These are phyloP conservation scores for Mallotus villosus DNA, from an alignment of 2,797 vertebrate genomes.

Conservation along the genomic window DNA sequence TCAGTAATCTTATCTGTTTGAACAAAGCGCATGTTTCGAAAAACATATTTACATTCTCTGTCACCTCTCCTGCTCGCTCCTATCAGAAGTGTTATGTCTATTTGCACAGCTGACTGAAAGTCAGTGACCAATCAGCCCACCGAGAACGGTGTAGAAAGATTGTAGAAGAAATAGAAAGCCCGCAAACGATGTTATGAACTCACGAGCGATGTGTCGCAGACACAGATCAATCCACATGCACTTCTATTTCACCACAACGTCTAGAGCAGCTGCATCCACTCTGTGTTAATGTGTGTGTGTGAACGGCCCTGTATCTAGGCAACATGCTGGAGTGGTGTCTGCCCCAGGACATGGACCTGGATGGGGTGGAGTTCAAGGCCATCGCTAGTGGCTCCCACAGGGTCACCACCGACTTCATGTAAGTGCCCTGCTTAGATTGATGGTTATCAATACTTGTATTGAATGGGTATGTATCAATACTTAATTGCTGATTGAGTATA, in stretches of 20 bases:
- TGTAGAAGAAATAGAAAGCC: constrained; percentile 21
- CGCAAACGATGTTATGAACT: neutral
- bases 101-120: constrained; percentile 55
- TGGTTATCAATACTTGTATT: neutral
- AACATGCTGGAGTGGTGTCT: constrained; percentile 97
- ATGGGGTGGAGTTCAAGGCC: constrained; percentile 94
- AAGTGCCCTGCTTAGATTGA: constrained; percentile 49
- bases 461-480: neutral
- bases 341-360: constrained; percentile 91
- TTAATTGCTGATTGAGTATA: too few relatives aligned
- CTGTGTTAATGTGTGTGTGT: neutral
- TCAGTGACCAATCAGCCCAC: constrained; percentile 2
- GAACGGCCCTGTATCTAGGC: constrained; percentile 64
- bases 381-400: constrained; percentile 94
- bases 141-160: constrained; percentile 26
- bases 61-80: constrained; percentile 45
- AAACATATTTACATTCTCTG: constrained; percentile 36
- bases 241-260: too few relatives aligned
- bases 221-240: neutral
- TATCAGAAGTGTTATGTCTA: constrained; percentile 20
- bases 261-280: too few relatives aligned
- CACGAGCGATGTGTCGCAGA: neutral
- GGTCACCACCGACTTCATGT: constrained; percentile 95
- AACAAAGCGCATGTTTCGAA: constrained; percentile 26
- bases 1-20: constrained; percentile 2